Evolutionary conservation across 1,140 invertebrate genomes (phyloP).

Genomic region (Aphaenogaster ashmeadi): DNA sequence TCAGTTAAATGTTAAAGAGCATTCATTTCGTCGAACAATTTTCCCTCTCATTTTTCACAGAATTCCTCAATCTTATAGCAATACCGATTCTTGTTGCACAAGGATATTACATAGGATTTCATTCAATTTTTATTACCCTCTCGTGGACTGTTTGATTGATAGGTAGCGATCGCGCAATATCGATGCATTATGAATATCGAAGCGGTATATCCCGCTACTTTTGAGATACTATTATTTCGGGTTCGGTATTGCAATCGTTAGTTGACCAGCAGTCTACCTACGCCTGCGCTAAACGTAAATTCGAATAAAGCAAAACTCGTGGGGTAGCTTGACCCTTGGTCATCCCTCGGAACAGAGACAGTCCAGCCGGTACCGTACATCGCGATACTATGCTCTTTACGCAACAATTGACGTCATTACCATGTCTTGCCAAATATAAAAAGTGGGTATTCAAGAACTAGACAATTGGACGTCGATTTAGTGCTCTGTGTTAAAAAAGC

Average conservation of each 20-base stretch:
- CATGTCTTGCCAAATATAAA: constrained; percentile 85
- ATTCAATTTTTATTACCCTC: constrained; percentile 9
- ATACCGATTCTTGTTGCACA: background rate
- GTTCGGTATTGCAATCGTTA: background rate
- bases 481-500: background rate
- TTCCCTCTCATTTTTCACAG: constrained; percentile 2
- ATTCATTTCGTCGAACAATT: background rate
- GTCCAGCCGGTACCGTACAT: constrained; percentile 76
- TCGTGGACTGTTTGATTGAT: constrained; percentile 1
- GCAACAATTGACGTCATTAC: constrained; percentile 83
- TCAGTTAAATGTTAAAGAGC: constrained; percentile 32
- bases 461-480: background rate
- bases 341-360: constrained; percentile 82
- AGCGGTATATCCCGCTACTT: background rate
- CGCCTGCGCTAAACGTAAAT: constrained; percentile 71
- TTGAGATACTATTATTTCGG: constrained; percentile 9
- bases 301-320: constrained; percentile 73
- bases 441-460: constrained; percentile 78
- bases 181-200: background rate
- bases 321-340: constrained; percentile 86
- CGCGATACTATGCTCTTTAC: constrained; percentile 84
- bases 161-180: background rate
- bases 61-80: background rate
- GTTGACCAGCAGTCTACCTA: constrained; percentile 14
- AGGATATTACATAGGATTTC: background rate